These are phyloP conservation scores for Papilio polyxenes DNA, from an alignment of 1,140 invertebrate species.

Conservation along the genomic window DNA sequence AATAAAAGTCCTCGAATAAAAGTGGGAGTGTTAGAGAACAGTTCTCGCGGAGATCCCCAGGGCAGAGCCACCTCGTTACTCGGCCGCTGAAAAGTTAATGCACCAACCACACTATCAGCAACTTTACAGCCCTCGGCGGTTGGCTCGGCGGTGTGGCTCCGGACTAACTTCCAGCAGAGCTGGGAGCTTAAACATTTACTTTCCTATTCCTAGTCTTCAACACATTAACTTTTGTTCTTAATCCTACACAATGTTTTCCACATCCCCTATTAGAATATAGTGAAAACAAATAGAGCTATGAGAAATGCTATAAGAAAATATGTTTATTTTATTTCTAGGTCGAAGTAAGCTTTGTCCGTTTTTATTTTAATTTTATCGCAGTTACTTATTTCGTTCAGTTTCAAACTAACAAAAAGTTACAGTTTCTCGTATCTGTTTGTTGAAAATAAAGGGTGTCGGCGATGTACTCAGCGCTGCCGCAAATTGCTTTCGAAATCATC, in stretches of 20 bases:
- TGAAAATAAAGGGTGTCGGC: background rate
- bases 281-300: background rate
- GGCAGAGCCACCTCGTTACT: background rate
- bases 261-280: background rate
- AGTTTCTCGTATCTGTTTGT: background rate
- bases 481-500: background rate
- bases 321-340: background rate
- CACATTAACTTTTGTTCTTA: background rate
- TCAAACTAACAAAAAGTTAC: background rate
- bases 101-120: constrained; percentile 5
- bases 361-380: background rate
- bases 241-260: background rate
- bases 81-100: constrained; percentile 24
- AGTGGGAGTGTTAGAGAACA: background rate
- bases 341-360: background rate
- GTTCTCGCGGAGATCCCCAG: background rate
- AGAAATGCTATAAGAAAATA: background rate
- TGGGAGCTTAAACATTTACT: constrained; percentile 27
- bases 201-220: background rate
- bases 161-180: constrained; percentile 5
- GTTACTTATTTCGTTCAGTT: background rate
- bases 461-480: background rate
- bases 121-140: constrained; percentile 19
- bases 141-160: background rate
- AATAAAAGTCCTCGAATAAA: background rate